Percentiles rank a stretch among this genome's conserved stretches.
phyloP scores from a whole-genome alignment of 2,797 vertebrate species.

The Erithacus rubecula region DNA sequence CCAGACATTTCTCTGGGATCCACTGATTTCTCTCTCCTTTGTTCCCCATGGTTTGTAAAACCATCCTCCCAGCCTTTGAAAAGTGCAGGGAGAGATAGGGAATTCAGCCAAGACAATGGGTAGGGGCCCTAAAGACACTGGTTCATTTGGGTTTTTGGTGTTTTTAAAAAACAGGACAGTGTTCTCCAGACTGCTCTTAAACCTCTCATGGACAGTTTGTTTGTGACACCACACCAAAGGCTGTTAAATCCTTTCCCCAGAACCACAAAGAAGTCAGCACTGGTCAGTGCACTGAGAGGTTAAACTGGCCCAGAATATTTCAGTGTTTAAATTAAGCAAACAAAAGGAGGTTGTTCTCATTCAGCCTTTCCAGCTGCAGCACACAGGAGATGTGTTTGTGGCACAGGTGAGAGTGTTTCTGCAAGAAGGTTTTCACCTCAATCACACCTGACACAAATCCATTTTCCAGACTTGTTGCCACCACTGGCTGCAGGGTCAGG shows the following conservation, averaged over 20 bases:
- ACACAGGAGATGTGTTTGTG: background rate
- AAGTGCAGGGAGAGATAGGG: background rate
- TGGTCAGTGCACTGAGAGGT: background rate
- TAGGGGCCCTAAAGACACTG: background rate
- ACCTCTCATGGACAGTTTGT: fast-evolving
- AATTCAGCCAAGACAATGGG: background rate
- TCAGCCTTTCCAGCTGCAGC: background rate
- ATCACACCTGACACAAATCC: background rate
- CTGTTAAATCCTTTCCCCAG: background rate
- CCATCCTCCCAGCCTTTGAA: background rate
- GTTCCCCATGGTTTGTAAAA: background rate
- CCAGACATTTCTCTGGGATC: background rate
- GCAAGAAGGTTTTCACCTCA: background rate
- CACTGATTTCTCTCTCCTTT: background rate
- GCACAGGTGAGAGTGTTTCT: background rate
- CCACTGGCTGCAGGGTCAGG: background rate
- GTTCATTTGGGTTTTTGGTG: background rate
- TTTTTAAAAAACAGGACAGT: background rate
- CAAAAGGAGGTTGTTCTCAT: background rate
- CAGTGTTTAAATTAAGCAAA: background rate
- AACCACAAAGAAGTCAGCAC: background rate
- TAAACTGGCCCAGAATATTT: background rate
- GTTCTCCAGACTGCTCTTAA: background rate
- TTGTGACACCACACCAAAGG: background rate
- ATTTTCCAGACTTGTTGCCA: background rate